These are phyloP conservation scores for Scelioninae gen. 1 DNA, from an alignment of 2,888 invertebrate species.

Conservation along the genomic window DNA sequence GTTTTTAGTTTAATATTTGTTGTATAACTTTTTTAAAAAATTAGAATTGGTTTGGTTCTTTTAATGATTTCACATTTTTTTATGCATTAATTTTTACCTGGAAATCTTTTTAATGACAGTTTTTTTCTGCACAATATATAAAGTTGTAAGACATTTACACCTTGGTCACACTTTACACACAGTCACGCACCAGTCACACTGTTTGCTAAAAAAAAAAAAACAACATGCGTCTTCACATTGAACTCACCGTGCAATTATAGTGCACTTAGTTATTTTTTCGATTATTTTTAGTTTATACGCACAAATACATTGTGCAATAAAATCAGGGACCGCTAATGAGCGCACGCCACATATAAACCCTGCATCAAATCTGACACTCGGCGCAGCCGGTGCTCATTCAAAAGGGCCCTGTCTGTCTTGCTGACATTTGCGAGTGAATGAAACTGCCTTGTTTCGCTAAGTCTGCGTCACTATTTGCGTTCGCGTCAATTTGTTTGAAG, in stretches of 20 bases:
- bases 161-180: no score
- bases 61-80: no score
- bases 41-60: no score
- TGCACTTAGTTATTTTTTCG: conserved; percentile 42
- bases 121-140: no score
- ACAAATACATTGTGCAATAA: conserved; percentile 32
- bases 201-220: no score
- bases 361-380: conserved; percentile 46
- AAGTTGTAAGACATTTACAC: no score
- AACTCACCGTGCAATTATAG: conserved; percentile 43
- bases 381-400: conserved; percentile 51
- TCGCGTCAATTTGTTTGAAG: conserved; percentile 71
- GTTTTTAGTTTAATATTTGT: no score
- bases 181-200: no score
- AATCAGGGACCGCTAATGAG: conserved; percentile 67
- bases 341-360: conserved; percentile 32
- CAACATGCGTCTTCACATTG: no score
- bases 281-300: conserved; percentile 46
- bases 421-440: conserved; percentile 67
- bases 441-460: conserved; percentile 42
- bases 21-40: no score
- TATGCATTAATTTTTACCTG: no score
- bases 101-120: no score
- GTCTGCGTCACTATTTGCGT: conserved; percentile 67
- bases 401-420: conserved; percentile 65